Percentiles rank a stretch among this genome's conserved stretches.
phyloP scores from a whole-genome alignment of 2,888 invertebrate genomes.

The Halictus quadricinctus region DNA sequence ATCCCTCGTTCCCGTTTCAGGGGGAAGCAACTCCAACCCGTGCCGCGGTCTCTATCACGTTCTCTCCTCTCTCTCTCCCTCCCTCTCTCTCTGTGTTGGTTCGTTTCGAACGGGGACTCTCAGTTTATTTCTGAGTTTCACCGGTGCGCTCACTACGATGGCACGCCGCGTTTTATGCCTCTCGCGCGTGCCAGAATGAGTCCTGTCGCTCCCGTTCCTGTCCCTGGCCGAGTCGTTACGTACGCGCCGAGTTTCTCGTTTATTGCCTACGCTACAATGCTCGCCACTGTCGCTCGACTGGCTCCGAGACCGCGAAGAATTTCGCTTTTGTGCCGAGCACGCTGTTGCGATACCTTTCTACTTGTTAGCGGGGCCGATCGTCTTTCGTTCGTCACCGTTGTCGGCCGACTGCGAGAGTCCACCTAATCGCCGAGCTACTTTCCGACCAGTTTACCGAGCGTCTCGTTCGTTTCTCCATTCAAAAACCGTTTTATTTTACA shows the following conservation, averaged over 20 bases:
- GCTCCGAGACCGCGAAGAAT: not conserved
- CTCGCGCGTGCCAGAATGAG: conserved; percentile 60
- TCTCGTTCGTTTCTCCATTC: not conserved
- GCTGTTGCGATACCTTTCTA: not conserved
- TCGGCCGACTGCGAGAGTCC: not conserved
- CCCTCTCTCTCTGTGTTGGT: not conserved
- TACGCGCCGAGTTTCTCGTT: conserved; percentile 3
- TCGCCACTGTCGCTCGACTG: not conserved
- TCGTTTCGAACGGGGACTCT: conserved; percentile 31
- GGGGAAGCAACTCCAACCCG: not conserved
- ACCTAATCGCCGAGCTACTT: not conserved
- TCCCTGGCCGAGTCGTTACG: not conserved
- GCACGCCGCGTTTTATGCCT: conserved; percentile 55
- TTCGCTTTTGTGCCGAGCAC: not conserved
- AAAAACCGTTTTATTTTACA: not conserved
- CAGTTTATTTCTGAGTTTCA: conserved; percentile 68
- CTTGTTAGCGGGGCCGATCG: not conserved
- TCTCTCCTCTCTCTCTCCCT: not conserved
- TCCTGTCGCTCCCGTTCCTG: conserved; percentile 33
- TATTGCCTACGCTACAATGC: not conserved
- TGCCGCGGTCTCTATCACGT: not conserved
- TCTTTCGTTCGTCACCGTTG: not conserved
- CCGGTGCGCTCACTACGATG: conserved; percentile 53
- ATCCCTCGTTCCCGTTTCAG: conserved; percentile 36
- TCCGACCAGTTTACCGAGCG: not conserved